Percentiles rank a stretch among this genome's conserved stretches.
These are phyloP conservation scores for Enteromius paludinosus DNA, from an alignment of 2,797 vertebrate genomes.

Conservation along the genomic window DNA sequence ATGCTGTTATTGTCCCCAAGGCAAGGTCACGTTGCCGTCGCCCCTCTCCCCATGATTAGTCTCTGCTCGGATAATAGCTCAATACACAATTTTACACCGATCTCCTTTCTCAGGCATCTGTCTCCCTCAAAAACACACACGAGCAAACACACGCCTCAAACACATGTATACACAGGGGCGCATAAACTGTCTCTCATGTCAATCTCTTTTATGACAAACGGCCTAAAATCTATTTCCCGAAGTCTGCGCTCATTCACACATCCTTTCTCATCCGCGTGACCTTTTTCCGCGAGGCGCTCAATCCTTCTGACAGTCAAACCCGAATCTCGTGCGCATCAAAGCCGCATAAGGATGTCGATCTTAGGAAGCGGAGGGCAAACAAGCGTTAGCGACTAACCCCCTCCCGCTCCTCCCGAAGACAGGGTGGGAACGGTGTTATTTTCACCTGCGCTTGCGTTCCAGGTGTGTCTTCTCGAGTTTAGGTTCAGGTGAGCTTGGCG, in stretches of 20 bases:
- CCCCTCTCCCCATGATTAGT: constrained; percentile 69
- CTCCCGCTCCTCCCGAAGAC: constrained; percentile 16
- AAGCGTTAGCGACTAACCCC: constrained; percentile 7
- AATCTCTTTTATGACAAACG: constrained; percentile 41
- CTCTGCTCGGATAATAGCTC: constrained; percentile 63
- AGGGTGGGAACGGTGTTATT: constrained; percentile 59
- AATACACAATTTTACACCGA: constrained; percentile 67
- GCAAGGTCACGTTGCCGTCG: constrained; percentile 86
- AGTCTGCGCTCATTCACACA: constrained; percentile 33
- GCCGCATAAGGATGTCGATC: neutral
- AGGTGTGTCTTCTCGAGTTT: constrained; percentile 54
- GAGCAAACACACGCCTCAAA: neutral
- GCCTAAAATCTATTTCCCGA: constrained; percentile 42
- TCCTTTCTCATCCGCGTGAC: constrained; percentile 7
- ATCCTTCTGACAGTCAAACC: constrained; percentile 11
- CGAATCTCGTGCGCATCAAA: neutral
- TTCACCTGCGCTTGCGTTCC: constrained; percentile 51
- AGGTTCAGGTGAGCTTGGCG: constrained; percentile 10
- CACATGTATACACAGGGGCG: constrained; percentile 28
- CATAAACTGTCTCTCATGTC: constrained; percentile 32
- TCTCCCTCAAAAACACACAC: constrained; percentile 18
- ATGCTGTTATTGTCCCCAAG: constrained; percentile 81
- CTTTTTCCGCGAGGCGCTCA: constrained; percentile 19
- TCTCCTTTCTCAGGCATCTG: constrained; percentile 56
- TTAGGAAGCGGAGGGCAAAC: constrained; percentile 22